A percentile compares a stretch with the other conserved stretches of the same genome.
Evolutionary conservation across 2,888 invertebrate genomes (phyloP).

Genomic region (Lasiommata megera): DNA sequence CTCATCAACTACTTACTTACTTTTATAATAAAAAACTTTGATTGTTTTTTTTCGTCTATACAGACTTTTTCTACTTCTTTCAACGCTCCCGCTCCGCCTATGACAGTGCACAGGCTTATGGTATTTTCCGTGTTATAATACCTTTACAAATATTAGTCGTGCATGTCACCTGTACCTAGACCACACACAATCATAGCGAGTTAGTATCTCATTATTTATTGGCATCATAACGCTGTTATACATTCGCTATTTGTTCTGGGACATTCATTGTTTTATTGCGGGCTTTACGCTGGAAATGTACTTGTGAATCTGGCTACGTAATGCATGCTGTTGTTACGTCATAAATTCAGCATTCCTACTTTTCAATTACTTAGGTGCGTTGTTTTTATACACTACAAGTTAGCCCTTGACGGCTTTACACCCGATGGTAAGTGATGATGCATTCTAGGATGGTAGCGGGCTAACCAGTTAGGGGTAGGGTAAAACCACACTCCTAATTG

Average conservation of each 20-base stretch:
- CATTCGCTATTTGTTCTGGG: slow-evolving; percentile 18
- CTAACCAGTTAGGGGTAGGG: too few species aligned
- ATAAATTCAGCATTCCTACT: neutral
- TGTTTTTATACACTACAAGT: too few species aligned
- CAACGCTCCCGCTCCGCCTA: slow-evolving; percentile 46
- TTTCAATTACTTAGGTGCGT: too few species aligned
- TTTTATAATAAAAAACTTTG: too few species aligned
- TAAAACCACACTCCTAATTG: too few species aligned
- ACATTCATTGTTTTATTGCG: slow-evolving; percentile 11
- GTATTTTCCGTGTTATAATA: slow-evolving; percentile 54
- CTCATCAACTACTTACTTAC: too few species aligned
- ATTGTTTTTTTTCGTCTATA: neutral
- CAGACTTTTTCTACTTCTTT: neutral
- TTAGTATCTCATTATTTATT: slow-evolving; percentile 33
- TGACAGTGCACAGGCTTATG: slow-evolving; percentile 30
- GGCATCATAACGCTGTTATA: slow-evolving; percentile 34
- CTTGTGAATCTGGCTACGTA: slow-evolving; percentile 10
- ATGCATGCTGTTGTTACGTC: neutral
- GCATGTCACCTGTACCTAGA: slow-evolving; percentile 58
- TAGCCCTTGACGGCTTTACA: too few species aligned
- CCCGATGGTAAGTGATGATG: too few species aligned
- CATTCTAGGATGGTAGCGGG: too few species aligned
- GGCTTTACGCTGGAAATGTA: slow-evolving; percentile 3
- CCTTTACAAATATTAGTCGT: slow-evolving; percentile 59
- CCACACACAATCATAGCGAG: slow-evolving; percentile 60